Percentiles rank a stretch among this genome's conserved stretches.
Conservation (phyloP, 2,888 invertebrate species). For the Orchesella flavescens region DNA sequence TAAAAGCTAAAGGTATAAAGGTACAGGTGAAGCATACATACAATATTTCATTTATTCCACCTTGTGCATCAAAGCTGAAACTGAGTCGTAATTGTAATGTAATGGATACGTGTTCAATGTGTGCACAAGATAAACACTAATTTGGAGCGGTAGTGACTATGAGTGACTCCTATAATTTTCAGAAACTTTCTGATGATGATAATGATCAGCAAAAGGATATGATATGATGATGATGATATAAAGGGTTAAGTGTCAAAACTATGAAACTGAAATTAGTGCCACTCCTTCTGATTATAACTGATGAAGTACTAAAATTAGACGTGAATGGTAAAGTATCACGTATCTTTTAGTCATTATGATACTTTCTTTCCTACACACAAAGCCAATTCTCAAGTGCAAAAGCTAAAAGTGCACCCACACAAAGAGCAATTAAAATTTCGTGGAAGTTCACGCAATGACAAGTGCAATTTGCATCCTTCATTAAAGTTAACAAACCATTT, state of each 20-base stretch:
- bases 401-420: constrained; percentile 12
- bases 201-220: neutral
- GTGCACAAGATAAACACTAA: neutral
- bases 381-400: neutral
- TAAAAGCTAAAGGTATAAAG: too few relatives aligned
- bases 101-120: neutral
- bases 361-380: neutral
- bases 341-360: neutral
- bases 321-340: neutral
- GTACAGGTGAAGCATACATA: too few relatives aligned
- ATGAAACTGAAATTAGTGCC: constrained; percentile 38
- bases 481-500: constrained; percentile 10
- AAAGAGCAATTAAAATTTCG: constrained; percentile 41
- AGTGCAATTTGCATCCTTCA: constrained; percentile 32
- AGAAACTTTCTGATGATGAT: neutral
- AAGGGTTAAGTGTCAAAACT: constrained; percentile 44
- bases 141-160: neutral
- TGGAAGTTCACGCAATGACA: neutral
- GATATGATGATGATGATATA: constrained; percentile 16
- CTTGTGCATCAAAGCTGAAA: too few relatives aligned
- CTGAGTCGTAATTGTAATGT: neutral
- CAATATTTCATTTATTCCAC: too few relatives aligned
- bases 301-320: constrained; percentile 44
- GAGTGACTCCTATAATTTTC: neutral
- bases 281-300: constrained; percentile 36